Percentiles rank a stretch among this genome's conserved stretches.
These are phyloP conservation scores for Delia radicum DNA, from an alignment of 1,140 invertebrate species.

Conservation along the genomic window DNA sequence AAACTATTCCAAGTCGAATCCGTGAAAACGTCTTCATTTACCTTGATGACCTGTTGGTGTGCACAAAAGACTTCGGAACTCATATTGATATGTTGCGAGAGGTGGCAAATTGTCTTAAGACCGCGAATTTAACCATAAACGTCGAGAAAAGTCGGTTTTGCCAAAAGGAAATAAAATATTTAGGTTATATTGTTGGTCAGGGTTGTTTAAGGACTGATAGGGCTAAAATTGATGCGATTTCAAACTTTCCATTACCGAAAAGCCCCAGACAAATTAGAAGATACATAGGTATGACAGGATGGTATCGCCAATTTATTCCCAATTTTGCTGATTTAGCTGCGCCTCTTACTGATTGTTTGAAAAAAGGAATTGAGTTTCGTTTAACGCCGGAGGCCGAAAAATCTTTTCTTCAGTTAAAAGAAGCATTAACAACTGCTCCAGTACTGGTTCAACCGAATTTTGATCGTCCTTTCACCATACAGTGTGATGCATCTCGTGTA, in stretches of 20 bases:
- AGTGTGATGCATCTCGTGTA: slow-evolving; percentile 30
- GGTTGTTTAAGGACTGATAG: slow-evolving; percentile 53
- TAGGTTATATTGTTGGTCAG: neutral
- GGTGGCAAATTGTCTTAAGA: neutral
- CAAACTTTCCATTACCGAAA: too few relatives aligned
- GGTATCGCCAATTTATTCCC: slow-evolving; percentile 55
- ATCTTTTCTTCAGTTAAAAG: slow-evolving; percentile 46
- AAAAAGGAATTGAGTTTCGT: neutral
- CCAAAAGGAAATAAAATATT: neutral
- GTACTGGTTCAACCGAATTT: slow-evolving; percentile 49
- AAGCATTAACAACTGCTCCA: slow-evolving; percentile 40
- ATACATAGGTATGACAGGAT: slow-evolving; percentile 35
- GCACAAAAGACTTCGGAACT: slow-evolving; percentile 4
- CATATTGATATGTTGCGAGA: too few relatives aligned
- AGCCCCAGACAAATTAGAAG: neutral
- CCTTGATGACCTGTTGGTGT: neutral
- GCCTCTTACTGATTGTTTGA: slow-evolving; percentile 32
- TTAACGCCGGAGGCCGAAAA: slow-evolving; percentile 35
- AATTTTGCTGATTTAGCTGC: slow-evolving; percentile 52
- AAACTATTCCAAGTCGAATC: neutral
- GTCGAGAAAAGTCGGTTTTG: neutral
- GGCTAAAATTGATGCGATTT: neutral
- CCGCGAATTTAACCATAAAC: slow-evolving; percentile 1
- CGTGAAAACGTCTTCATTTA: neutral
- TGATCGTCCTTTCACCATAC: slow-evolving; percentile 36